Base-by-base conservation (phyloP, 2,113 vertebrate genomes). In the Oreochromis tanganicae region DNA sequence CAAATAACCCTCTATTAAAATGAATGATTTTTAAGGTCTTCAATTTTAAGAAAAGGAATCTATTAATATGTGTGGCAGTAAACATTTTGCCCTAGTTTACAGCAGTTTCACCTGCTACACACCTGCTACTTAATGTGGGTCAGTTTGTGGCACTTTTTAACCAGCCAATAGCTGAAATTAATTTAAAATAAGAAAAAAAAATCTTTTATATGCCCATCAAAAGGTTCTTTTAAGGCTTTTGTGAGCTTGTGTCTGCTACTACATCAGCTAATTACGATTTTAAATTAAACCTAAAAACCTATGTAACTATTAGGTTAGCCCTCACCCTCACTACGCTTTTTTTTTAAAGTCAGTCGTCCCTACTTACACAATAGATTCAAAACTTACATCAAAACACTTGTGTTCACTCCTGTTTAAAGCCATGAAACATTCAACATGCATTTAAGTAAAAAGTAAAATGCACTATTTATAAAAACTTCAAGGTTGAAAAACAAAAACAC, bases 181-280 rank as follows among this genome's bases (percentile, higher is more conserved):
- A 73, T 27, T 27, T 66, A 66, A 66, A 66, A 3, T n/a, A 73
- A 27, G 13, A 27, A 71, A 21, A 21, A 16, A 21, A 4, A 6
- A 4, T 0, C 7, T 46, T 16, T 71, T 73, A 46, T 73, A 1
- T 0, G 0, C 7, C 38, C 21, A 24, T 16, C 12, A 71, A 43
- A 43, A 43, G n/a, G 12, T 24, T 71, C 12, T 71, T 71, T 41
- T 71, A 43, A 9, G 66, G 12, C 9, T 71, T 1, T 16, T 43
- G 66, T 43, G n/a, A 43, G 38, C 13, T 71, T 43, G 13, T 16
- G 21, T 71, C 21, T 24, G 1, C 12, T 71, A 24, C 66, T 43
- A 24, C 7, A 71, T 27, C 66, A 71, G 2, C 38, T 73, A 43
- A 0, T 46, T n/a, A 66, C 0, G 0, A 27, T 71, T 43, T 46